A percentile compares a stretch with the other conserved stretches of the same genome.
These are phyloP conservation scores for Himalopsyche anomala DNA, from an alignment of 2,888 invertebrate genomes.

Conservation along the genomic window DNA sequence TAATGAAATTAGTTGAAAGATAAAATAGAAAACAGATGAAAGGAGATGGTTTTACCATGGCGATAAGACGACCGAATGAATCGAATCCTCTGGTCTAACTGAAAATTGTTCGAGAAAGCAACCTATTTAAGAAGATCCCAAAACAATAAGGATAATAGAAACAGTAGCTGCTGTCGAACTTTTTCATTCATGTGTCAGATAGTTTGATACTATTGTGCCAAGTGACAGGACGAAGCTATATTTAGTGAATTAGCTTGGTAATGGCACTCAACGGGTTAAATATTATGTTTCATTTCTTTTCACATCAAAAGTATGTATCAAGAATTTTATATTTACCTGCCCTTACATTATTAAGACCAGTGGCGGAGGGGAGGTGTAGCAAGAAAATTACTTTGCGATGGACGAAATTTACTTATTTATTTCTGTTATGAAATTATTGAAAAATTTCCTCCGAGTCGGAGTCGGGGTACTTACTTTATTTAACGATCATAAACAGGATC, in stretches of 20 bases:
- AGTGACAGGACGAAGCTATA: background rate
- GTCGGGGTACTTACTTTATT: no score
- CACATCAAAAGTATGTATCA: background rate
- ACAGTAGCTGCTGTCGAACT: background rate
- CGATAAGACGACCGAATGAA: background rate
- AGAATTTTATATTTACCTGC: background rate
- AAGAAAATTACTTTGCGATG: no score
- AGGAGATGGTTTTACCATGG: background rate
- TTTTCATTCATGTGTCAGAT: conserved; percentile 28
- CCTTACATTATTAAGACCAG: no score
- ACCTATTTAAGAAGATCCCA: background rate
- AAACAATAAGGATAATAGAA: background rate
- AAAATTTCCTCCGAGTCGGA: no score
- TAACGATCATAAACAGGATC: no score
- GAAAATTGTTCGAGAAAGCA: background rate
- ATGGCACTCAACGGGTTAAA: background rate
- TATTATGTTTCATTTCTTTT: conserved; percentile 21
- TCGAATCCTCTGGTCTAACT: conserved; percentile 4
- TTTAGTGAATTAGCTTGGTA: background rate
- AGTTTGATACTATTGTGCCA: conserved; percentile 2
- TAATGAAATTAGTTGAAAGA: no score
- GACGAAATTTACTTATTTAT: no score
- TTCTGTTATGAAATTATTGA: no score
- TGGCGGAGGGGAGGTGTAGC: no score
- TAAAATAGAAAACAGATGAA: no score